Conservation (phyloP, 2,113 vertebrate species). For the Polypterus senegalus region DNA sequence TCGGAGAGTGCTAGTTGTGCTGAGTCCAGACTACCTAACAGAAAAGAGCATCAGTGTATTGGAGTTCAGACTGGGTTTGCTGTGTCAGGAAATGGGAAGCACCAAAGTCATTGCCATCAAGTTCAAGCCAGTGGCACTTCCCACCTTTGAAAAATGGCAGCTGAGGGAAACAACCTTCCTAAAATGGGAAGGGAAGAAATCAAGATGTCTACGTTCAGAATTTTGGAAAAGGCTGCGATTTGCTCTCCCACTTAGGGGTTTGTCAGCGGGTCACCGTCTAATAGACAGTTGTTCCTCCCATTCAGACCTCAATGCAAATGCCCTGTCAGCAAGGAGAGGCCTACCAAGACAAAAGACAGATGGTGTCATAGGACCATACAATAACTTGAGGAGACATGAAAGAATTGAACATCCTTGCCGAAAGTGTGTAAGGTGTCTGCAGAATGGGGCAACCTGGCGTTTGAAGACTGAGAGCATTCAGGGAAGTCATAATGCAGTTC, state of each 20-base stretch:
- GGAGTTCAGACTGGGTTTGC: slow-evolving; percentile 74
- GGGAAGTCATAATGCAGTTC: too few species aligned
- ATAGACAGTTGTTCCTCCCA: slow-evolving; percentile 85
- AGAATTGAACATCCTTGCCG: too few species aligned
- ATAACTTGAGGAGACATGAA: too few species aligned
- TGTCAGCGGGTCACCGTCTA: slow-evolving; percentile 54
- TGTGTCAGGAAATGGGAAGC: slow-evolving; percentile 60
- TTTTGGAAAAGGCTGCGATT: slow-evolving; percentile 78
- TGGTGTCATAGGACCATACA: too few species aligned
- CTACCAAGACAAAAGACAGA: slow-evolving; percentile 30
- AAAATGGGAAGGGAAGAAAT: slow-evolving; percentile 66
- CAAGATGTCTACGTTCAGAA: slow-evolving; percentile 49
- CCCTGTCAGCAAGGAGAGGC: slow-evolving; percentile 35
- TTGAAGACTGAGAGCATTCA: too few species aligned
- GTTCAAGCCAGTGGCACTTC: slow-evolving; percentile 52
- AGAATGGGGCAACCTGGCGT: too few species aligned
- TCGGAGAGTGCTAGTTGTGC: slow-evolving; percentile 71
- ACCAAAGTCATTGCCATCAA: slow-evolving; percentile 62
- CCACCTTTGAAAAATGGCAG: slow-evolving; percentile 55
- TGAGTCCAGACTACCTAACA: slow-evolving; percentile 63
- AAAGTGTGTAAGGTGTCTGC: too few species aligned
- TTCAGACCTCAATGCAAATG: slow-evolving; percentile 64
- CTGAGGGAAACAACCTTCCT: slow-evolving; percentile 58
- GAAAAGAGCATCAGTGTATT: slow-evolving; percentile 81
- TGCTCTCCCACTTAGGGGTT: slow-evolving; percentile 63